A percentile compares a stretch with the other conserved stretches of the same genome.
phyloP scores from a whole-genome alignment of 2,113 vertebrate genomes.

The Zosterops japonicus region DNA sequence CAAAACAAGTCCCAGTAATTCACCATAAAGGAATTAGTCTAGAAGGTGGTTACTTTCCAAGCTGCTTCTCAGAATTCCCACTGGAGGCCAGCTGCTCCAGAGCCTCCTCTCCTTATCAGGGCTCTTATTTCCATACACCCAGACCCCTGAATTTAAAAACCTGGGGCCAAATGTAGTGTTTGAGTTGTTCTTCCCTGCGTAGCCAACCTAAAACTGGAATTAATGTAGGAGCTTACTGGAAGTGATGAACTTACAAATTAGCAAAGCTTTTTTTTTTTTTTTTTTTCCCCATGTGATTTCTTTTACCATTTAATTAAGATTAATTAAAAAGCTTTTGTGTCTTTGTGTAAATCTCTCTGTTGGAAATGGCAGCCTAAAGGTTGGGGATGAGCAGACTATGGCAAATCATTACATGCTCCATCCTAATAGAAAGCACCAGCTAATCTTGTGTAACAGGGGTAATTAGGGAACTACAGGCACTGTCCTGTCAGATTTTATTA shows the following conservation, averaged over 20 bases:
- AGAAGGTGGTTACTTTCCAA: not conserved
- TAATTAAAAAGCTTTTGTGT: not conserved
- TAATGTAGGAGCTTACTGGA: not conserved
- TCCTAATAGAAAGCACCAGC: not conserved
- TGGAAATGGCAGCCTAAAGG: not conserved
- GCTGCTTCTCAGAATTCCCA: not conserved
- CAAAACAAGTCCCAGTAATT: not conserved
- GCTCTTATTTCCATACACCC: not conserved
- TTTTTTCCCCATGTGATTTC: not conserved
- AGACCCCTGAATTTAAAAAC: not conserved
- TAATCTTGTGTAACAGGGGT: not conserved
- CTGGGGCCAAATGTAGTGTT: not conserved
- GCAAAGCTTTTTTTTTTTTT: not conserved
- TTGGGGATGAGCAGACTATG: not conserved
- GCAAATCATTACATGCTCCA: not conserved
- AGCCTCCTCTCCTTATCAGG: not conserved
- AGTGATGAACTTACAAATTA: not conserved
- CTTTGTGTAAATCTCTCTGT: not conserved
- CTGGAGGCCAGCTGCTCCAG: not conserved
- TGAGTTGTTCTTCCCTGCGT: not conserved
- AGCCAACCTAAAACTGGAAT: not conserved
- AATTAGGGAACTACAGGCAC: not conserved
- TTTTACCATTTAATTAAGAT: not conserved
- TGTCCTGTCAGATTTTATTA: not conserved
- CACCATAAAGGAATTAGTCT: not conserved